Conservation (phyloP, 2,888 invertebrate species). For the Trissolcus japonicus region DNA sequence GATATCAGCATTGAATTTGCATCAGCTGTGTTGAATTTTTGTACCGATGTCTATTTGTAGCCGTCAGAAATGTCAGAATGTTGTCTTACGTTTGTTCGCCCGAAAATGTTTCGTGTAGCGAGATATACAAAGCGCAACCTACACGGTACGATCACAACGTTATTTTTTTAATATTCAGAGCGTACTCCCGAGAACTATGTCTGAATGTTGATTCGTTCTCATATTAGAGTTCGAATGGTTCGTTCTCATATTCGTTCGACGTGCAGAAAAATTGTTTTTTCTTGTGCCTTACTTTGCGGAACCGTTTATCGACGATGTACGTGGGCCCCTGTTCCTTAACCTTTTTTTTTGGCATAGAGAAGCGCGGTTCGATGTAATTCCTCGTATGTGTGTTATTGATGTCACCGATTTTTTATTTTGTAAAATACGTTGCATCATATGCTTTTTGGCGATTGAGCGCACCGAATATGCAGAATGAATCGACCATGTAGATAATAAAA, state of each 20-base stretch:
- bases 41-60: conserved; percentile 75
- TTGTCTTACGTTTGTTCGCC: conserved; percentile 56
- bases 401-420: background rate
- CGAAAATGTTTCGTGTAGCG: conserved; percentile 1
- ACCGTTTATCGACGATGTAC: no score
- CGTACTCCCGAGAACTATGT: conserved; percentile 61
- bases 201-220: conserved; percentile 42
- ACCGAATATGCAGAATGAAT: conserved; percentile 32
- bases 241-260: conserved; percentile 3
- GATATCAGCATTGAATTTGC: conserved; percentile 69
- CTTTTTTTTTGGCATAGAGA: no score
- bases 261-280: background rate
- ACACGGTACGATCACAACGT: conserved; percentile 39
- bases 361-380: no score
- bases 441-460: background rate
- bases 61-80: conserved; percentile 66
- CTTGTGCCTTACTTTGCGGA: no score
- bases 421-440: background rate
- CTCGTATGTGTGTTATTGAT: background rate
- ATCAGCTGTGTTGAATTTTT: conserved; percentile 75
- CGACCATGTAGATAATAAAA: conserved; percentile 35
- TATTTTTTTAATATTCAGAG: conserved; percentile 52
- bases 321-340: no score
- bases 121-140: conserved; percentile 39
- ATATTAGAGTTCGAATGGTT: conserved; percentile 12